Evolutionary conservation across 2,888 invertebrate genomes (phyloP).

Genomic region (Dicranocentrus wangi): DNA sequence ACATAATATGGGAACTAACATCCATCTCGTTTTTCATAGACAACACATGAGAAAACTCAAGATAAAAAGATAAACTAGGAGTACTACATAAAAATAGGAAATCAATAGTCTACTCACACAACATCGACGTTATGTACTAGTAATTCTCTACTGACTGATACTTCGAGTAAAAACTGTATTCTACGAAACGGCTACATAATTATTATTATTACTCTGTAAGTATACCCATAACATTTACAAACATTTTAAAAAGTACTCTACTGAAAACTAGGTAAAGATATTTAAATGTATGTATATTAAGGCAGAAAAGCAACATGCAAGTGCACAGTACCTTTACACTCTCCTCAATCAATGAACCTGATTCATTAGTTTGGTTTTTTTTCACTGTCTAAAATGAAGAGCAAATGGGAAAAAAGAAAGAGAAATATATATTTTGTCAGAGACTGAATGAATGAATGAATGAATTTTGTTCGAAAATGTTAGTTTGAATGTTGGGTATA

Average conservation of each 20-base stretch:
- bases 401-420: conserved; percentile 39
- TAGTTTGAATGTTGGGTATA: background rate
- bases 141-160: too few species aligned
- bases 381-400: conserved; percentile 62
- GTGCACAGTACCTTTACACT: conserved; percentile 62
- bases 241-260: too few species aligned
- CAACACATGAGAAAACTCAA: conserved; percentile 4
- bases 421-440: conserved; percentile 32
- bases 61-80: too few species aligned
- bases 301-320: conserved; percentile 58
- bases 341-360: conserved; percentile 56
- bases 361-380: conserved; percentile 57
- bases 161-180: too few species aligned
- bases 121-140: too few species aligned
- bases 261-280: too few species aligned
- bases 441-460: conserved; percentile 15
- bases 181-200: too few species aligned
- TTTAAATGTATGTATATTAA: background rate
- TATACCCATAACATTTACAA: too few species aligned
- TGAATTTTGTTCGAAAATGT: conserved; percentile 1
- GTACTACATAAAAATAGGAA: too few species aligned
- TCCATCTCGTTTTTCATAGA: background rate
- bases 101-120: too few species aligned
- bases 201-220: too few species aligned
- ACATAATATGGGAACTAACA: background rate